A percentile compares a stretch with the other conserved stretches of the same genome.
These are phyloP conservation scores for Pygmarrhopalites habei DNA, from an alignment of 1,140 invertebrate species.

Conservation along the genomic window DNA sequence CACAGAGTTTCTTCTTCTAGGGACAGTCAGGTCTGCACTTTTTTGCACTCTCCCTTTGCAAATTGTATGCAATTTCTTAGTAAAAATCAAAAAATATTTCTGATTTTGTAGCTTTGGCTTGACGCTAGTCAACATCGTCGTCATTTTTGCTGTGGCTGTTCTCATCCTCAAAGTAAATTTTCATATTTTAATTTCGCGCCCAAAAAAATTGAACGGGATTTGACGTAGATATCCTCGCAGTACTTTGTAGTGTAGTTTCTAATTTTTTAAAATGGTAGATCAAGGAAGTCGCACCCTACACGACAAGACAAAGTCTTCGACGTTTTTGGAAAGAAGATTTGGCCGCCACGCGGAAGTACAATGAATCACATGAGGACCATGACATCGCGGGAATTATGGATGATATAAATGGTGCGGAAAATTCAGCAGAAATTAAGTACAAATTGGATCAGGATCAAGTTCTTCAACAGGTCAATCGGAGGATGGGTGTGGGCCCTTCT, in stretches of 20 bases:
- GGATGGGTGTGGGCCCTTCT: too few species aligned
- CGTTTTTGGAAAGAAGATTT: constrained; percentile 76
- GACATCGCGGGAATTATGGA: background rate
- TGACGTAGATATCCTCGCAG: constrained; percentile 1
- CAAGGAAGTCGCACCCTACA: constrained; percentile 77
- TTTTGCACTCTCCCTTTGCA: too few species aligned
- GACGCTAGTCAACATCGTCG: constrained; percentile 73
- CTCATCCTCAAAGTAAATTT: constrained; percentile 62
- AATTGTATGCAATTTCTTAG: too few species aligned
- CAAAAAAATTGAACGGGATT: background rate
- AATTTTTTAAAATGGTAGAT: constrained; percentile 49
- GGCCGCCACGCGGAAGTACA: constrained; percentile 58
- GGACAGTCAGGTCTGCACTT: too few species aligned
- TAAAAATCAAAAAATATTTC: too few species aligned
- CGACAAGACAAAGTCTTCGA: constrained; percentile 61
- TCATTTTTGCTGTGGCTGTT: constrained; percentile 74
- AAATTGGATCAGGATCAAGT: too few species aligned
- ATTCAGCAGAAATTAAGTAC: too few species aligned
- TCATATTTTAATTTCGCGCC: constrained; percentile 1
- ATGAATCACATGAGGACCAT: constrained; percentile 41
- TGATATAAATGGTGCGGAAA: background rate
- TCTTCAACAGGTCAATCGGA: too few species aligned
- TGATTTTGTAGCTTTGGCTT: too few species aligned
- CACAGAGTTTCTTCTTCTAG: constrained; percentile 67
- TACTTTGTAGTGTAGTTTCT: background rate